Evolutionary conservation across 37 sponge, comb jelly and placozoan genomes (phyloP), one percentile per base, ranked within the genome.

Genomic region (Ephydatia muelleri): DNA sequence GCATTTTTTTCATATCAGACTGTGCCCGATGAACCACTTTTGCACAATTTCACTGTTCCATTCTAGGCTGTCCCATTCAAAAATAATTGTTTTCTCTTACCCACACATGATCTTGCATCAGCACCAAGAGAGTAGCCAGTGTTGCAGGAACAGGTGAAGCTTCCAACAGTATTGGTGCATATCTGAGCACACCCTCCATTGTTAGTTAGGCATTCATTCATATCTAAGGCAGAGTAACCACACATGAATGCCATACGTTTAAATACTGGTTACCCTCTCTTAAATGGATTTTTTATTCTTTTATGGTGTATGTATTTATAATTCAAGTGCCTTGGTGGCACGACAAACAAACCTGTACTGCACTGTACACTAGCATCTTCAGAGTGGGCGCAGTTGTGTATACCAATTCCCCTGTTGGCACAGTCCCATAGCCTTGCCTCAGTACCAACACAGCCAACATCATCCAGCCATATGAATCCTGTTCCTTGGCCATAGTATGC

Each of bases 1-100:
- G n/a, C n/a, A n/a, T n/a, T n/a, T n/a, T n/a, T n/a, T n/a, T n/a
- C 84, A 66, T 84, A 76, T 67, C 84, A 84, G 35, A 84, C 76
- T n/a, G 84, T 76, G 3, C 84, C 84, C 84, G 76, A 84, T 2
- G 38, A 21, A 33, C 73, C 73, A 34, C 75, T 75, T 2, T 76
- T 30, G 65, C 84, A 84, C 68, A 84, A 43, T 76, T 84, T 76
- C 76, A 84, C 84, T 43, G 76, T 43, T 14, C 84, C 84, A 34
- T 84, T 76, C 36, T 49, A 84, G 33, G 13, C 22, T 25, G 40
- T 76, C 9, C 84, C 84, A 5, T 75, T 68, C 27, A 57, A 57
- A 57, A 43, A 57, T 19, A 57, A 57, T 57, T 57, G 57, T 57
- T 57, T 57, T 57, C 57, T 19, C 26, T 67, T 36, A 81, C 82